These are phyloP conservation scores for Coelopa pilipes DNA, from an alignment of 2,888 invertebrate species.

Conservation along the genomic window DNA sequence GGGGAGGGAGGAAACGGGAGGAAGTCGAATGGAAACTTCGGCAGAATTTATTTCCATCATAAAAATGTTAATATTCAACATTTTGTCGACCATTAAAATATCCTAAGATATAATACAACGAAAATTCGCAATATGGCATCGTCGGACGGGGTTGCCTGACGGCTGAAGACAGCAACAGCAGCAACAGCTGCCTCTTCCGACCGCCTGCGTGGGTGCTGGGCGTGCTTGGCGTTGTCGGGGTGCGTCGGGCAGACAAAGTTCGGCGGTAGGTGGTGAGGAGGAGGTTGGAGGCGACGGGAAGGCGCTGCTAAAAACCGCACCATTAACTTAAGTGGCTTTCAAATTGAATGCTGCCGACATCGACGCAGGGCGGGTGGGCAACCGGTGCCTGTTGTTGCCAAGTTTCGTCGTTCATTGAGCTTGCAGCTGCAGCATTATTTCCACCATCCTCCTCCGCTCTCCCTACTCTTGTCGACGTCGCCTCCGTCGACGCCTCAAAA, in stretches of 20 bases:
- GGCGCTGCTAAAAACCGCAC: constrained; percentile 38
- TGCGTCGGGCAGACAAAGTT: background rate
- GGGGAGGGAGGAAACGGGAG: background rate
- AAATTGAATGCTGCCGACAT: constrained; percentile 40
- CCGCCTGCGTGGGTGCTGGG: background rate
- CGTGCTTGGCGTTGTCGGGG: background rate
- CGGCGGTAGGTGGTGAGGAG: background rate
- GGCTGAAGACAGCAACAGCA: background rate
- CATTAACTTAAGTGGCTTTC: constrained; percentile 49
- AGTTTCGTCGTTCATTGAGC: background rate
- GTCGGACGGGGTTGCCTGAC: background rate
- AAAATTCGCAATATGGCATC: constrained; percentile 36
- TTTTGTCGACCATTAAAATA: constrained; percentile 57
- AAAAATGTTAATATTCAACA: constrained; percentile 56
- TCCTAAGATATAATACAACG: constrained; percentile 44
- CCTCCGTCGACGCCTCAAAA: constrained; percentile 9
- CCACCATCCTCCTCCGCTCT: background rate
- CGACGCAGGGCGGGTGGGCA: background rate
- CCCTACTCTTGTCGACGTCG: background rate
- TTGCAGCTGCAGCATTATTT: background rate
- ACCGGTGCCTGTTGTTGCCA: background rate
- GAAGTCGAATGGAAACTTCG: background rate
- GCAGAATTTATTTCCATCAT: constrained; percentile 43
- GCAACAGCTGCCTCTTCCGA: constrained; percentile 3
- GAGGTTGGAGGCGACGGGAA: background rate